Conservation (phyloP, 2,113 vertebrate genomes). For the Saguinus midas region DNA sequence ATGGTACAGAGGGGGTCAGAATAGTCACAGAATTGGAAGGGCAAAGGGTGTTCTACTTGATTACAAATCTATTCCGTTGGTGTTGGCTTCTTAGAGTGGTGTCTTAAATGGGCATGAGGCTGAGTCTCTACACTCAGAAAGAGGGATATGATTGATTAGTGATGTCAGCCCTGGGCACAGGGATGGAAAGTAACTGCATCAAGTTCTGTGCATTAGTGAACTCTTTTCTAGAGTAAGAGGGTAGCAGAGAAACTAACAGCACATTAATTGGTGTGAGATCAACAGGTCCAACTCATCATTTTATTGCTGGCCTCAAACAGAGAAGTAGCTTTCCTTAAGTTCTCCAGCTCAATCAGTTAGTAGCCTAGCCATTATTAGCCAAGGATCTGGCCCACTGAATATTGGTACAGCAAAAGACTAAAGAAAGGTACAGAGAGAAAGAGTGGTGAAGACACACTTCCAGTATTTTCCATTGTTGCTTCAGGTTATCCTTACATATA, state of each 20-base stretch:
- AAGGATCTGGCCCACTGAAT: neutral
- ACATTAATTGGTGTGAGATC: neutral
- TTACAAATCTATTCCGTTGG: neutral
- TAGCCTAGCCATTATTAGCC: neutral
- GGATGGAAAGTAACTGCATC: neutral
- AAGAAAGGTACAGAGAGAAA: neutral
- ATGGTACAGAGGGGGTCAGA: no score
- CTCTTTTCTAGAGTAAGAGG: neutral
- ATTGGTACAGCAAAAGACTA: neutral
- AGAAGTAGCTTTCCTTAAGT: neutral
- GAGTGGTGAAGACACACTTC: neutral
- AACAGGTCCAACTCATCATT: neutral
- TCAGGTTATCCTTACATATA: neutral
- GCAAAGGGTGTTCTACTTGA: neutral
- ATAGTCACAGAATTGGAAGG: neutral
- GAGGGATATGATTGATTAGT: neutral
- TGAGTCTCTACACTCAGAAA: neutral
- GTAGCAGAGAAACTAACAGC: neutral
- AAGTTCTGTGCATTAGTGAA: neutral
- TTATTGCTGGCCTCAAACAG: neutral
- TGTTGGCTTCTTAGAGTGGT: neutral
- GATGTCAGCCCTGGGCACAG: neutral
- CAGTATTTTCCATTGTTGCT: neutral
- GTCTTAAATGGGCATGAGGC: neutral
- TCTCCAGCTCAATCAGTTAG: neutral